Base-by-base conservation (phyloP, 2,113 vertebrate species). In the Dromaius novaehollandiae region DNA sequence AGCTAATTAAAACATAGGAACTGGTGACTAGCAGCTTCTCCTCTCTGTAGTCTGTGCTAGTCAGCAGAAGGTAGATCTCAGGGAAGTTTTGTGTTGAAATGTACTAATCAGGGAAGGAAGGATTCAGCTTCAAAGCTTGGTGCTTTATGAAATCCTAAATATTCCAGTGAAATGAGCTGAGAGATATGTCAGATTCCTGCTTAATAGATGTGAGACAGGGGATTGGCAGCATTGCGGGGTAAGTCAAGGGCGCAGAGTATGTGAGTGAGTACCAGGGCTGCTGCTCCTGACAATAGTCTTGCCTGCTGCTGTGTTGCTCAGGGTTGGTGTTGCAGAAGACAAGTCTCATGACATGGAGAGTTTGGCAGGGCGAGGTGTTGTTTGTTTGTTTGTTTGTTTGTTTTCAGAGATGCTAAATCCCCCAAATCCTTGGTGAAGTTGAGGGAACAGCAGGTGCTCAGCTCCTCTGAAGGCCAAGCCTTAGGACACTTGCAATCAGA, bases 1-100 rank as follows among this genome's bases (percentile, higher is more conserved):
- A 55, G 93, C 93, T 96, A 95, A 95, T 96, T 96, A 97, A 86
- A 95, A 87, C 94, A 79, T 6, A 70, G 82, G 90, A 74, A 13
- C 63, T 38, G 89, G 75, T 91, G 68, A 80, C 78, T 91, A 75
- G 87, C 87, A 61, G 91, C 56, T 74, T 78, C 79, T 94, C 69
- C 86, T 79, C 80, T 82, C 89, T 89, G 73, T 82, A 64, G 63
- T 40, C 75, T 65, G 48, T 73, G 87, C 91, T 89, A 48, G 82
- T 77, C 89, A 94, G 92, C 36, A 93, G 13, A 13, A 63, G 73
- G 86, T 30, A 66, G 46, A 46, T 48, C 84, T 58, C 46, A 61
- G 6, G 84, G 66, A 89, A 66, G 61, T 87, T 89, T 82, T 63
- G 85, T 95, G 85, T 50, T 89, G 86, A 86, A 82, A 82, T 13